phyloP scores from a whole-genome alignment of 2,888 invertebrate species.

The Dermolepida albohirtum region DNA sequence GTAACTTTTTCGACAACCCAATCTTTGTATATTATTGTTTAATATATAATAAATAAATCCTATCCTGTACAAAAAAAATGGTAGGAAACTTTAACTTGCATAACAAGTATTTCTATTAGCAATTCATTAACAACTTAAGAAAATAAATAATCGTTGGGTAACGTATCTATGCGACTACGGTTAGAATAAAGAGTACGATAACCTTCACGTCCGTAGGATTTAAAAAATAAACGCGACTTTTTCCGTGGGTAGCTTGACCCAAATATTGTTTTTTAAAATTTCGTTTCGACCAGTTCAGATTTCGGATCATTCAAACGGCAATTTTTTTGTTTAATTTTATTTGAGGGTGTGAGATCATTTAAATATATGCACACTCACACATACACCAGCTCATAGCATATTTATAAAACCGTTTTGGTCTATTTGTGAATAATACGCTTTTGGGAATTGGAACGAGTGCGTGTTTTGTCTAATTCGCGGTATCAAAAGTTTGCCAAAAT shows the following conservation, averaged over 20 bases:
- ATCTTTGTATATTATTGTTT: no score
- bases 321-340: no score
- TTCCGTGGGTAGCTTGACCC: constrained; percentile 26
- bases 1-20: no score
- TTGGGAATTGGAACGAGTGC: constrained; percentile 19
- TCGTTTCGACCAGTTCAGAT: background rate
- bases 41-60: background rate
- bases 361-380: no score
- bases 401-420: constrained; percentile 12
- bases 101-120: constrained; percentile 7
- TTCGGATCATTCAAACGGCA: background rate
- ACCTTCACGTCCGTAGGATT: constrained; percentile 24
- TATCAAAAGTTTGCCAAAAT: constrained; percentile 22
- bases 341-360: no score
- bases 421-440: constrained; percentile 26
- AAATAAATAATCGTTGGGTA: constrained; percentile 30
- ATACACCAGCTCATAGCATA: background rate
- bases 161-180: constrained; percentile 14
- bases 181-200: constrained; percentile 31
- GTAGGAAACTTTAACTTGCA: background rate
- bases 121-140: constrained; percentile 21
- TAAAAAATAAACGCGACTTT: constrained; percentile 21
- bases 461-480: constrained; percentile 17
- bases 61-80: background rate
- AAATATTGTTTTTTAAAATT: constrained; percentile 28